These are phyloP conservation scores for Rosalia funebris DNA, from an alignment of 2,888 invertebrate genomes.

Conservation along the genomic window DNA sequence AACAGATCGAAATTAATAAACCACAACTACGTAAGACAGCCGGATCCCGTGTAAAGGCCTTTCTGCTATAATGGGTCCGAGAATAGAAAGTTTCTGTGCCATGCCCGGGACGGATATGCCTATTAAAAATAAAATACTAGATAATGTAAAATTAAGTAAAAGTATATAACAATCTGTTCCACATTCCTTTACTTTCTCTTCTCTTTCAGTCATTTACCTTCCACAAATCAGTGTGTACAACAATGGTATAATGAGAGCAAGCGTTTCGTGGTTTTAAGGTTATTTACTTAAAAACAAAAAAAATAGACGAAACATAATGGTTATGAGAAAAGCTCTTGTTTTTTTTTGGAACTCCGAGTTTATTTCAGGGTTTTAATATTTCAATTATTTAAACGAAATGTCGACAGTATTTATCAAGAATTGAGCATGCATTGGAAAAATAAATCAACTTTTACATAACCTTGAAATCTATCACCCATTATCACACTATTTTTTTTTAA, in stretches of 20 bases:
- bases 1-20: neutral
- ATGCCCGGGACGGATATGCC: neutral
- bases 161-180: slow-evolving; percentile 6
- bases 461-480: no score
- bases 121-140: slow-evolving; percentile 1
- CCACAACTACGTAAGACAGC: neutral
- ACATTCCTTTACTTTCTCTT: slow-evolving; percentile 15
- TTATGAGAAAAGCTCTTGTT: no score
- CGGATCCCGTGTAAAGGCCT: no score
- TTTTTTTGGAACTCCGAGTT: no score
- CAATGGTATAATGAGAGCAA: neutral
- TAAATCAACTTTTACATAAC: no score
- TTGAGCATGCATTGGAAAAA: no score
- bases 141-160: slow-evolving; percentile 9
- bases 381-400: no score
- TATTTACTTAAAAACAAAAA: no score
- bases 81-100: slow-evolving; percentile 7
- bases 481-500: no score
- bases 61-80: neutral
- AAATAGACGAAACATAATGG: no score
- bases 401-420: no score
- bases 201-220: slow-evolving; percentile 11
- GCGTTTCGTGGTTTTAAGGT: neutral
- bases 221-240: neutral
- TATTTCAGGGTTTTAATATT: no score